Evolutionary conservation across 2,797 vertebrate genomes (phyloP), one percentile per base, ranked within the genome.

Genomic region (Amazona ochrocephala): DNA sequence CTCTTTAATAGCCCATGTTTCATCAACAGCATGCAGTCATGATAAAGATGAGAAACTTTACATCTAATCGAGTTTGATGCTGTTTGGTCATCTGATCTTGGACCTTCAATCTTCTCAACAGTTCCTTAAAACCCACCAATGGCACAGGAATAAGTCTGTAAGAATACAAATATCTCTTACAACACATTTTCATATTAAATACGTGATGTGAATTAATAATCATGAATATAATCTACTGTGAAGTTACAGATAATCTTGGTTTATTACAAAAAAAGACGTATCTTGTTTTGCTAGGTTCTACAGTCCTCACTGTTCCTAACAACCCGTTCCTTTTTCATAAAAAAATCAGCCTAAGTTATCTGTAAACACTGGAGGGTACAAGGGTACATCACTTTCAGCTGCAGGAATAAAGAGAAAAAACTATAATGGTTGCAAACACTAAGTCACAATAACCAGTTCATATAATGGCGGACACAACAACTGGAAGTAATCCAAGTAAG

Each of bases 21-120:
- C 13, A 13, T 44, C 27, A 82, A n/a, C 7, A 51, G 30, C 29
- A 58, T 64, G 30, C 20, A 50, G 11, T 75, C 48, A 34, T 0
- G 4, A 42, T 11, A 15, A 74, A 61, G 42, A 39, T 16, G 51
- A 77, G 75, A 44, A 42, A 23, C 27, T 98, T 99, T 97, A 99
- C 99, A 87, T 99, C 99, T 94, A 99, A 98, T 98, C 99, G 98
- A 89, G 98, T 99, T 96, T 99, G 99, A 95, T 99, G 99, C 95
- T 99, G 99, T 95, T 99, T 99, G 34, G 98, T 99, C 99, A 99
- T 99, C 98, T 99, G 99, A 75, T 99, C 99, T 97, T 99, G 99
- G 94, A 99, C 99, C 97, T 99, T 99, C 88, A 99, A 83, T 92
- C 99, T 98, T 94, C 98, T 98, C 58, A 99, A 97, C n/a, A 99